Evolutionary conservation across 2,113 vertebrate genomes (phyloP).

Genomic region (Equus przewalskii): DNA sequence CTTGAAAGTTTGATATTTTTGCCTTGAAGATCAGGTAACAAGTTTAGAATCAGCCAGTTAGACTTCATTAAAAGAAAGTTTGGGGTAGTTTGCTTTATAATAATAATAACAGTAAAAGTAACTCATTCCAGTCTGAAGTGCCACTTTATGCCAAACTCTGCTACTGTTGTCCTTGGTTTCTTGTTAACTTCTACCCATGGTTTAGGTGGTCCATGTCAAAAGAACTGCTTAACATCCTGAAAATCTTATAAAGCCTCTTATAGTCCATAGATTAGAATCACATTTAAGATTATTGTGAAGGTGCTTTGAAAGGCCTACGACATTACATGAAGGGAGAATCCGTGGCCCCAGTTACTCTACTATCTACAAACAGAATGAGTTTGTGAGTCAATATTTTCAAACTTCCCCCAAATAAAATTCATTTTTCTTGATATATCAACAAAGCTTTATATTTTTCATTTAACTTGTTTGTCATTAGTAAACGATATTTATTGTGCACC

Average conservation of each 20-base stretch:
- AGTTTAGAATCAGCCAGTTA: conserved; percentile 19
- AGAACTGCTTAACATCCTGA: background rate
- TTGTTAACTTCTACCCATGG: background rate
- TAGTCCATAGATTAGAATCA: background rate
- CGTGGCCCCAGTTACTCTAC: background rate
- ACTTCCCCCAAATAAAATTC: background rate
- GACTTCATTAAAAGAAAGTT: background rate
- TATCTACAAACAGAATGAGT: background rate
- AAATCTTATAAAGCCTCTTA: background rate
- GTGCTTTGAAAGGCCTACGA: background rate
- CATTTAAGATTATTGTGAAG: background rate
- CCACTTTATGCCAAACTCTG: background rate
- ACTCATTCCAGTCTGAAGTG: background rate
- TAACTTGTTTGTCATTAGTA: background rate
- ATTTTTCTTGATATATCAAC: background rate
- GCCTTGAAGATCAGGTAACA: background rate
- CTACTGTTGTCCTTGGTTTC: background rate
- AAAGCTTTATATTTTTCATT: background rate
- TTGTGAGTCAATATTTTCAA: background rate
- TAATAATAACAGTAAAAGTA: background rate
- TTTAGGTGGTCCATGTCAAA: background rate
- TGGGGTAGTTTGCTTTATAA: background rate
- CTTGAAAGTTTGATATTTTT: conserved; percentile 35
- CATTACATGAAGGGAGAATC: background rate
- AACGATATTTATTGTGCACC: background rate